phyloP scores from a whole-genome alignment of 1,140 invertebrate genomes.

The Tigriopus japonicus region DNA sequence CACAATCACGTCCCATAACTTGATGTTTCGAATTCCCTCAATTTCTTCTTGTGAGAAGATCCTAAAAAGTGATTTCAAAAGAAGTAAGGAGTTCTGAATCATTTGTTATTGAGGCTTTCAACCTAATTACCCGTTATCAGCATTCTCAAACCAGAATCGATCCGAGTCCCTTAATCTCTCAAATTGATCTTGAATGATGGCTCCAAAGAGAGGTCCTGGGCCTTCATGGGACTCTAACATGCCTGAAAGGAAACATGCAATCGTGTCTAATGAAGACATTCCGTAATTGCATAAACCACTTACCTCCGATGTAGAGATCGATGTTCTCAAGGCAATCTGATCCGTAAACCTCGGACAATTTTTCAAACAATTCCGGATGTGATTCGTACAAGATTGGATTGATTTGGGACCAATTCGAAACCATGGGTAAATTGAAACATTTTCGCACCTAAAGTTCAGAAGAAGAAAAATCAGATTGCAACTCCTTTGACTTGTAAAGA shows the following conservation, averaged over 20 bases:
- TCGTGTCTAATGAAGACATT: background rate
- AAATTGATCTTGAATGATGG: slow-evolving; percentile 89
- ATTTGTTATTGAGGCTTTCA: too few species aligned
- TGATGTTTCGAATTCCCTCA: slow-evolving; percentile 53
- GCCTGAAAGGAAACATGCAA: slow-evolving; percentile 59
- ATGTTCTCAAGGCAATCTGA: slow-evolving; percentile 50
- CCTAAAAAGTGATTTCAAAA: too few species aligned
- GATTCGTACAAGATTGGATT: slow-evolving; percentile 44
- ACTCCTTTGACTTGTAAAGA: background rate
- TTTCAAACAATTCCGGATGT: slow-evolving; percentile 4
- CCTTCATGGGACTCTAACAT: slow-evolving; percentile 81
- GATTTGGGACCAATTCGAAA: slow-evolving; percentile 35
- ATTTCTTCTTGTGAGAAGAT: slow-evolving; percentile 77
- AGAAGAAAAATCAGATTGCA: background rate
- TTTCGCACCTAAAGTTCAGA: background rate
- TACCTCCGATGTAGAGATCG: slow-evolving; percentile 86
- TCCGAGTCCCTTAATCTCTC: slow-evolving; percentile 75
- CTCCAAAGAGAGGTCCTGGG: slow-evolving; percentile 74
- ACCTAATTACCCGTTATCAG: slow-evolving; percentile 52
- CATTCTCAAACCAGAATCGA: slow-evolving; percentile 98
- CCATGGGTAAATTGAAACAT: slow-evolving; percentile 1
- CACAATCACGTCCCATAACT: slow-evolving; percentile 68
- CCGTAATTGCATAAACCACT: background rate
- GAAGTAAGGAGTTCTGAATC: too few species aligned
- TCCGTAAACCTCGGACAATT: background rate